Conservation (phyloP, 1,140 invertebrate genomes). For the Brachionus plicatilis region DNA sequence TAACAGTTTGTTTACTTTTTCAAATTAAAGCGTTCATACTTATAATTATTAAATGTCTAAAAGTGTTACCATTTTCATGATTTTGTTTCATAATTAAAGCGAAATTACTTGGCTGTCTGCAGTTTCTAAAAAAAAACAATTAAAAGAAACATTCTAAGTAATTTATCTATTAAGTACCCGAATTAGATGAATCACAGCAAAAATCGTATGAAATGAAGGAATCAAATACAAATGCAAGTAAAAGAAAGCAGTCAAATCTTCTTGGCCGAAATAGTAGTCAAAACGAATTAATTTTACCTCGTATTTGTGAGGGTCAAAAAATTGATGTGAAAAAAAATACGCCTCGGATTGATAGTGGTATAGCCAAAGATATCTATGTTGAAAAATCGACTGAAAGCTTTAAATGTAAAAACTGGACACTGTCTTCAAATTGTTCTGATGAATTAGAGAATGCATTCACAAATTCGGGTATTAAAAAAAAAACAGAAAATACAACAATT, state of each 20-base stretch:
- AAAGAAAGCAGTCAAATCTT: background rate
- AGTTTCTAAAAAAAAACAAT: background rate
- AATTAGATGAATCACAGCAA: background rate
- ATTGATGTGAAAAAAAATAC: background rate
- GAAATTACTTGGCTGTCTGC: background rate
- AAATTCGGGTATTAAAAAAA: background rate
- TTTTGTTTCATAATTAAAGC: too few species aligned
- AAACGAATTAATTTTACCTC: background rate
- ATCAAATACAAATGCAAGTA: background rate
- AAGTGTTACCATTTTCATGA: background rate
- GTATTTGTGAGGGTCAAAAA: background rate
- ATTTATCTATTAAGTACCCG: slow-evolving; percentile 25
- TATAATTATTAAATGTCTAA: background rate
- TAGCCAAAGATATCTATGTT: background rate
- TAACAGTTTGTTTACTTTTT: background rate
- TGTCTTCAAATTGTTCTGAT: slow-evolving; percentile 10
- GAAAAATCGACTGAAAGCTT: background rate
- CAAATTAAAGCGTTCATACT: background rate
- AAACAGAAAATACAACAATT: background rate
- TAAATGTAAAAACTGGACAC: background rate
- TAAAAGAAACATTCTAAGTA: background rate
- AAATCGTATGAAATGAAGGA: background rate
- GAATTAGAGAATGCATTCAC: background rate
- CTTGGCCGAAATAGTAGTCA: background rate
- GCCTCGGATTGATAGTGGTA: background rate